Percentiles rank a stretch among this genome's conserved stretches.
phyloP scores from a whole-genome alignment of 2,888 invertebrate species.

The Eugnorisma glareosa region DNA sequence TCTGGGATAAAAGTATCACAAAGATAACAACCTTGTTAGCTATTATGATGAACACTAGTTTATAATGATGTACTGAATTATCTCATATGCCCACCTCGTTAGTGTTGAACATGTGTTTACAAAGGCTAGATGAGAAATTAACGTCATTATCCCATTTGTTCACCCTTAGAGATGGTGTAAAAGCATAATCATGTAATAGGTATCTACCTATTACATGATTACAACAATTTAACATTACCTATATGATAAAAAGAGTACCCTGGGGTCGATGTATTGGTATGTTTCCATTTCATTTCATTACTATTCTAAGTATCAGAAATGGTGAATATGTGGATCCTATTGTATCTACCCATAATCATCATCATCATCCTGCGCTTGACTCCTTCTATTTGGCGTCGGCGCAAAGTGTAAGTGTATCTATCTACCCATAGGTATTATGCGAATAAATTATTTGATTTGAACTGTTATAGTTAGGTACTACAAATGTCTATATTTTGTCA shows the following conservation, averaged over 20 bases:
- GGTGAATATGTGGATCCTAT: not conserved
- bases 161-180: not conserved
- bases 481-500: not conserved
- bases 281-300: not conserved
- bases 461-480: no score
- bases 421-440: no score
- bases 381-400: no score
- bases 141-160: conserved; percentile 28
- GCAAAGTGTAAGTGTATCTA: no score
- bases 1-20: conserved; percentile 14
- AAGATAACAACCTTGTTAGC: conserved; percentile 17
- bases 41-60: not conserved
- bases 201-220: not conserved
- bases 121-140: not conserved
- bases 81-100: conserved; percentile 23
- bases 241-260: no score
- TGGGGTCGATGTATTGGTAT: not conserved
- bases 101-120: conserved; percentile 5
- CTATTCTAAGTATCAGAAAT: not conserved
- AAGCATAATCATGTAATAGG: not conserved
- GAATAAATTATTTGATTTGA: no score
- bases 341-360: no score
- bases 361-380: no score
- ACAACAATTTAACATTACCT: no score
- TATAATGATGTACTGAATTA: conserved; percentile 5